phyloP scores from a whole-genome alignment of 2,888 invertebrate genomes.

The Idaea dimidiata region DNA sequence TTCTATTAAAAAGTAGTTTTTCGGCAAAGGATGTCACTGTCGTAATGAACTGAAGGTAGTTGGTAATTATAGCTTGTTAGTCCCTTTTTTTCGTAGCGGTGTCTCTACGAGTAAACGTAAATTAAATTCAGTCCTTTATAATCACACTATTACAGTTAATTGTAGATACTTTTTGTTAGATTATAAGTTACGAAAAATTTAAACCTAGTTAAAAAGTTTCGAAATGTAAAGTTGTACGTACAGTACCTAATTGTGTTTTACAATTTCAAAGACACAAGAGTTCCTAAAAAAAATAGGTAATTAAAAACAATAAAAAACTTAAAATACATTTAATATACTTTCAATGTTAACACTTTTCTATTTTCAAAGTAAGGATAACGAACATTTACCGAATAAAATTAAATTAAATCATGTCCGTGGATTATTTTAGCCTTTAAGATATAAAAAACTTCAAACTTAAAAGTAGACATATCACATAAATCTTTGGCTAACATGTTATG shows the following conservation, averaged over 20 bases:
- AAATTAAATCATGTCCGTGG: no score
- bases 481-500: no score
- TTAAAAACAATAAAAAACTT: no score
- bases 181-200: constrained; percentile 13
- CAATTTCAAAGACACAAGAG: background rate
- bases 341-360: no score
- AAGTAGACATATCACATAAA: no score
- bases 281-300: no score
- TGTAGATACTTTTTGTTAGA: constrained; percentile 26
- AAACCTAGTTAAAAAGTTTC: background rate
- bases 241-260: background rate
- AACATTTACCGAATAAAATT: no score
- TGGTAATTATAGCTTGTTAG: constrained; percentile 69
- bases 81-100: constrained; percentile 48
- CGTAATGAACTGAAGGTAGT: constrained; percentile 49
- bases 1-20: constrained; percentile 57
- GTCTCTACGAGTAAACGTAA: constrained; percentile 50
- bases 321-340: no score
- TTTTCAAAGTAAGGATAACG: no score
- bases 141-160: background rate
- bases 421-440: no score
- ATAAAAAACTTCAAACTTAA: no score
- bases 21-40: constrained; percentile 62
- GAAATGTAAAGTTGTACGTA: background rate
- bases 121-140: constrained; percentile 50